These are phyloP conservation scores for Phylloscopus whistleri DNA, from an alignment of 2,113 vertebrate genomes.

Conservation along the genomic window DNA sequence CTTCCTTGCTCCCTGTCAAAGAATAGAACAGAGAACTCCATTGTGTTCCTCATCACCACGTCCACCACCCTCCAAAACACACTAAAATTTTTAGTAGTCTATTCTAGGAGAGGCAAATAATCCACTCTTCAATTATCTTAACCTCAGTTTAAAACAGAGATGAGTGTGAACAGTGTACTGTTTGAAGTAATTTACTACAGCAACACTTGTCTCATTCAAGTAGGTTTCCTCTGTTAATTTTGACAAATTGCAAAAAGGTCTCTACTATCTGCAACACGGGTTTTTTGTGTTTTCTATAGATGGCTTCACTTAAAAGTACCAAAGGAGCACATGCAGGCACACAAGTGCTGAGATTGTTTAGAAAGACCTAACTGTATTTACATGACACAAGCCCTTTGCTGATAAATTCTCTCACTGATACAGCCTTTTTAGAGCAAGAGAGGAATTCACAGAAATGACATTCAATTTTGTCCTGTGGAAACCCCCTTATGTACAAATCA, in stretches of 20 bases:
- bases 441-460: not conserved
- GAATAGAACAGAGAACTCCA: not conserved
- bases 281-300: not conserved
- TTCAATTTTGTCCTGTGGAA: not conserved
- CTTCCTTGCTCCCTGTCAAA: not conserved
- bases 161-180: not conserved
- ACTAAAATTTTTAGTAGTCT: not conserved
- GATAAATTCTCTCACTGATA: not conserved
- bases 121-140: not conserved
- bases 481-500: not conserved
- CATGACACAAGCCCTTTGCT: not conserved
- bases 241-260: not conserved
- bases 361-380: not conserved
- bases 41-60: not conserved
- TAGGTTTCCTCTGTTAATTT: not conserved
- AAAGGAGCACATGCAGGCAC: not conserved
- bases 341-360: not conserved
- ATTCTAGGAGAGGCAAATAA: not conserved
- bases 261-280: not conserved
- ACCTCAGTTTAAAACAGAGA: not conserved
- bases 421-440: not conserved
- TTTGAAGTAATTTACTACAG: not conserved
- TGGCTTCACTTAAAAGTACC: not conserved
- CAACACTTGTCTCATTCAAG: not conserved
- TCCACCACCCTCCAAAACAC: not conserved